These are phyloP conservation scores for Ammodytes dubius DNA, from an alignment of 2,113 vertebrate species.

Conservation along the genomic window DNA sequence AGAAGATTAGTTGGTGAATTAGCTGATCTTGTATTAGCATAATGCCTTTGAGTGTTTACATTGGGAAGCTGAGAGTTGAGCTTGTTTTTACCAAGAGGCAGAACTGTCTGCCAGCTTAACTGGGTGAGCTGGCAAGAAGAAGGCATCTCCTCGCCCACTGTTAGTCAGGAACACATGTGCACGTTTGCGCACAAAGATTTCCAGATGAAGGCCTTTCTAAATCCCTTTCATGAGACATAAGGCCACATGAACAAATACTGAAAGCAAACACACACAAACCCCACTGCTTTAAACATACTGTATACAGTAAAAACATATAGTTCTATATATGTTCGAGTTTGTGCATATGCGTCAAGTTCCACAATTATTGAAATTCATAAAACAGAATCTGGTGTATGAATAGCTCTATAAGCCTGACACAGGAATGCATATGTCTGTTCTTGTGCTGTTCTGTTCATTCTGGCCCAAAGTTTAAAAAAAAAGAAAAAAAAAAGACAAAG, in stretches of 20 bases:
- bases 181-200: slow-evolving; percentile 49
- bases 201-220: slow-evolving; percentile 42
- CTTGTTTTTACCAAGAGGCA: slow-evolving; percentile 52
- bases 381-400: background rate
- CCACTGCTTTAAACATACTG: background rate
- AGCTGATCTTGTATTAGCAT: slow-evolving; percentile 55
- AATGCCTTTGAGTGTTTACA: slow-evolving; percentile 67
- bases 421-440: background rate
- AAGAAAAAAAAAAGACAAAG: background rate
- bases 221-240: background rate
- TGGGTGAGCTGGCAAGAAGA: slow-evolving; percentile 56
- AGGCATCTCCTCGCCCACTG: slow-evolving; percentile 41
- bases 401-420: background rate
- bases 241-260: background rate
- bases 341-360: background rate
- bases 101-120: slow-evolving; percentile 60
- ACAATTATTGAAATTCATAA: background rate
- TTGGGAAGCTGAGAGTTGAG: slow-evolving; percentile 51
- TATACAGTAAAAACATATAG: background rate
- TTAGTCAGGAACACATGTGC: slow-evolving; percentile 59
- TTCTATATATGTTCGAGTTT: too few relatives aligned
- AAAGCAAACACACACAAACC: background rate
- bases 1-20: slow-evolving; percentile 16
- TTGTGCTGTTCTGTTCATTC: background rate
- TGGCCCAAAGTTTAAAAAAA: too few relatives aligned